These are phyloP conservation scores for Hydropotes inermis DNA, from an alignment of 2,113 vertebrate species.

Conservation along the genomic window DNA sequence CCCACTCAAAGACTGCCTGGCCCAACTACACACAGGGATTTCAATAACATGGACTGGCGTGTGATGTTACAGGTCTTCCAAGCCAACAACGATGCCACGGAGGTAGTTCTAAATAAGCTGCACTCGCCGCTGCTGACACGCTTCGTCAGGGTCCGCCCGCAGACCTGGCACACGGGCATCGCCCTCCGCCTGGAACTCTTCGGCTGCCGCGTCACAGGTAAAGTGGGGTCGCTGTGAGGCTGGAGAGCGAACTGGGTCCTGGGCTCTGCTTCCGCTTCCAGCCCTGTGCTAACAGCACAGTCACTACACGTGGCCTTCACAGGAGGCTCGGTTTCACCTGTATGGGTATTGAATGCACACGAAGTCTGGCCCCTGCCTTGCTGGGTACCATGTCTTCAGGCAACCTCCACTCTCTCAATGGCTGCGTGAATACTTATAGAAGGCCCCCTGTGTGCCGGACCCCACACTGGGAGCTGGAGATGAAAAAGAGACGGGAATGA, in stretches of 20 bases:
- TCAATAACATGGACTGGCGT: rapidly evolving
- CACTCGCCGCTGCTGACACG: conserved; percentile 92
- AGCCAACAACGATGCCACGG: conserved; percentile 91
- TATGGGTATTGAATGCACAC: background rate
- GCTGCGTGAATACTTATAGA: background rate
- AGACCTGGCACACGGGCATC: conserved; percentile 93
- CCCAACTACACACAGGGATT: rapidly evolving
- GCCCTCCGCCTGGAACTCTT: conserved; percentile 95
- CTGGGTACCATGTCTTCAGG: background rate
- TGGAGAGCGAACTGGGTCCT: background rate
- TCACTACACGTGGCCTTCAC: rapidly evolving
- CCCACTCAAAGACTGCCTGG: background rate
- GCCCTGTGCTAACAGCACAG: background rate
- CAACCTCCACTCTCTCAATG: background rate
- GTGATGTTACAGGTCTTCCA: conserved; percentile 88
- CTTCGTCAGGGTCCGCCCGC: conserved; percentile 93
- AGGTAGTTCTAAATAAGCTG: conserved; percentile 95
- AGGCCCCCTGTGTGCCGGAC: background rate
- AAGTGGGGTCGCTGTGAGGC: background rate
- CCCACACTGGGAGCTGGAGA: background rate
- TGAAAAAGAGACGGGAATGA: background rate
- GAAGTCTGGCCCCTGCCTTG: background rate
- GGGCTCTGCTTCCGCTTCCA: background rate
- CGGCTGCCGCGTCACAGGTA: conserved; percentile 96
- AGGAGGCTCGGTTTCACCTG: background rate